These are phyloP conservation scores for Aethina tumida DNA, from an alignment of 1,140 invertebrate genomes.

Conservation along the genomic window DNA sequence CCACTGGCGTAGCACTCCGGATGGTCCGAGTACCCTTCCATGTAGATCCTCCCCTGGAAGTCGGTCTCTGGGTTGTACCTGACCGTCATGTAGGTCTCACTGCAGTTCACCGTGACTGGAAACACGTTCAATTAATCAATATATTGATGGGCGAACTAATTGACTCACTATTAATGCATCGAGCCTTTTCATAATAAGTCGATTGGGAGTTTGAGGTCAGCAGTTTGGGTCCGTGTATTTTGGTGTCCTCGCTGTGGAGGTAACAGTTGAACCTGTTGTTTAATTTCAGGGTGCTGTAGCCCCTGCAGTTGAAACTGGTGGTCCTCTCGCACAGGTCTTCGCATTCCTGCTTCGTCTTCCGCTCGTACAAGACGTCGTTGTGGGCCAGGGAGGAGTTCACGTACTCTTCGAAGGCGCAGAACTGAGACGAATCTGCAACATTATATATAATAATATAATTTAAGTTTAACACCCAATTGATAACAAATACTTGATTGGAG, in stretches of 20 bases:
- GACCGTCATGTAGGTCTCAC: constrained; percentile 42
- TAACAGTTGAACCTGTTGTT: constrained; percentile 28
- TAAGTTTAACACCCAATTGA: neutral
- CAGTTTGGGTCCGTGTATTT: constrained; percentile 39
- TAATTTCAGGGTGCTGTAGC: constrained; percentile 20
- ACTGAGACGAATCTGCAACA: no score
- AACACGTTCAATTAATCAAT: constrained; percentile 10
- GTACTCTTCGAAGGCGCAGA: constrained; percentile 35
- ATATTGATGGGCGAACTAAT: neutral
- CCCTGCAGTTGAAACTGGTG: constrained; percentile 28
- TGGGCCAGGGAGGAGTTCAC: constrained; percentile 26
- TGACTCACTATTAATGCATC: constrained; percentile 40
- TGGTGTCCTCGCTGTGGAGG: constrained; percentile 41
- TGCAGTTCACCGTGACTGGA: constrained; percentile 49
- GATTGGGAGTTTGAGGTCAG: constrained; percentile 31
- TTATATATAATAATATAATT: no score
- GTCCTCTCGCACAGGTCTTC: constrained; percentile 25
- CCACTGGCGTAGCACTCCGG: constrained; percentile 38
- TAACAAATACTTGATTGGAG: neutral
- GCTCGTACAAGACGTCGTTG: constrained; percentile 20
- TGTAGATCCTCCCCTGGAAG: constrained; percentile 50
- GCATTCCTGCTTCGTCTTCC: constrained; percentile 28
- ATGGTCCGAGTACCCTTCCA: constrained; percentile 46
- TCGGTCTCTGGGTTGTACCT: constrained; percentile 44
- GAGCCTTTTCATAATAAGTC: constrained; percentile 39